Percentiles rank a stretch among this genome's conserved stretches.
Evolutionary conservation across 1,140 invertebrate species (phyloP).

Genomic region (Tigriopus japonicus): DNA sequence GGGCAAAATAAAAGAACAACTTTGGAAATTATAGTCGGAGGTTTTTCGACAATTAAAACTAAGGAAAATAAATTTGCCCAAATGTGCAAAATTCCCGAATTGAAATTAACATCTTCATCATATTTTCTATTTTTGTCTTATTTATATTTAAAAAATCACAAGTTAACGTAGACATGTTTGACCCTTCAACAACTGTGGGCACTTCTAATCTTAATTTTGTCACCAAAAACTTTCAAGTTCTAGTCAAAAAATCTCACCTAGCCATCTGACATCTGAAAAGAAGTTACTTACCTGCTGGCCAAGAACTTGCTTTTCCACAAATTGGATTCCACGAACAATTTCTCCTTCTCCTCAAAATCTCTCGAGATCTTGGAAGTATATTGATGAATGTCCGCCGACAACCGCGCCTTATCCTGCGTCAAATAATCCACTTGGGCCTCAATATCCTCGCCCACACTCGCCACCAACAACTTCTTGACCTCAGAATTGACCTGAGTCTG

Average conservation of each 20-base stretch:
- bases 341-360: conserved; percentile 79
- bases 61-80: too few species aligned
- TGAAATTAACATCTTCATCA: too few species aligned
- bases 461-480: conserved; percentile 74
- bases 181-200: too few species aligned
- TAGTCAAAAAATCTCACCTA: conserved; percentile 14
- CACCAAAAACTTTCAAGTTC: conserved; percentile 11
- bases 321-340: conserved; percentile 75
- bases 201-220: too few species aligned
- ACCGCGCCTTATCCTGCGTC: conserved; percentile 70
- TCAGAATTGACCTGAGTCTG: conserved; percentile 70
- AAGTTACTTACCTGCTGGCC: conserved; percentile 54
- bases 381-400: conserved; percentile 59
- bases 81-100: too few species aligned
- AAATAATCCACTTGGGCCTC: conserved; percentile 66
- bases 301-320: conserved; percentile 89
- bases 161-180: too few species aligned
- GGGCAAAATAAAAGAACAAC: too few species aligned
- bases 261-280: conserved; percentile 3
- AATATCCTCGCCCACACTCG: conserved; percentile 80
- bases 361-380: conserved; percentile 61
- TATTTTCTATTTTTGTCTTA: too few species aligned
- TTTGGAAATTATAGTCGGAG: too few species aligned
- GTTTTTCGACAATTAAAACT: too few species aligned
- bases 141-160: too few species aligned